Conservation (phyloP, 1,140 invertebrate species). For the Lepidurus arcticus region DNA sequence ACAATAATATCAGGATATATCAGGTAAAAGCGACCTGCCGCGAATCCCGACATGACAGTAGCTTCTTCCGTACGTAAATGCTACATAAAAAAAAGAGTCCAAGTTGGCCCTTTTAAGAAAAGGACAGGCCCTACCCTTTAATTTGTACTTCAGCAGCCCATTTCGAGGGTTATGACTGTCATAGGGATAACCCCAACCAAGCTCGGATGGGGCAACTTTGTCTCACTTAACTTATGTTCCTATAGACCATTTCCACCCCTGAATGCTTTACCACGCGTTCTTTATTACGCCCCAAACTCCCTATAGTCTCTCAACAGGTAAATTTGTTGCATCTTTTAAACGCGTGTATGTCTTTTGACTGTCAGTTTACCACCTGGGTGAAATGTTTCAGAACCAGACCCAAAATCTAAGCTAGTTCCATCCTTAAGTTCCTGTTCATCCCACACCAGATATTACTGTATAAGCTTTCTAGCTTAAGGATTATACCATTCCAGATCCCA, state of each 20-base stretch:
- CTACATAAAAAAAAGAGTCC: not conserved
- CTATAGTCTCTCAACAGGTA: not conserved
- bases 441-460: too few species aligned
- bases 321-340: slow-evolving; percentile 5
- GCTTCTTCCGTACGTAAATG: not conserved
- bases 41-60: not conserved
- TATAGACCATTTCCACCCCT: slow-evolving; percentile 4
- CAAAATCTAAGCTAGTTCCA: too few species aligned
- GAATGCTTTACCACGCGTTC: slow-evolving; percentile 9
- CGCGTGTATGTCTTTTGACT: not conserved
- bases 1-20: too few species aligned
- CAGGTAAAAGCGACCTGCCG: not conserved
- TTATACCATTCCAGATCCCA: too few species aligned
- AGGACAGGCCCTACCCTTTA: not conserved
- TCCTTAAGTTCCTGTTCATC: too few species aligned
- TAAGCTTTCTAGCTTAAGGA: too few species aligned
- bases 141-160: slow-evolving; percentile 21
- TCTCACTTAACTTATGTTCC: not conserved
- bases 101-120: not conserved
- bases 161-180: slow-evolving; percentile 18
- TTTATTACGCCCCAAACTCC: not conserved
- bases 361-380: too few species aligned
- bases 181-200: slow-evolving; percentile 10
- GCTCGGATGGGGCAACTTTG: not conserved
- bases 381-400: too few species aligned